These are phyloP conservation scores for Scytalopus superciliaris DNA, from an alignment of 2,113 vertebrate genomes.

Conservation along the genomic window DNA sequence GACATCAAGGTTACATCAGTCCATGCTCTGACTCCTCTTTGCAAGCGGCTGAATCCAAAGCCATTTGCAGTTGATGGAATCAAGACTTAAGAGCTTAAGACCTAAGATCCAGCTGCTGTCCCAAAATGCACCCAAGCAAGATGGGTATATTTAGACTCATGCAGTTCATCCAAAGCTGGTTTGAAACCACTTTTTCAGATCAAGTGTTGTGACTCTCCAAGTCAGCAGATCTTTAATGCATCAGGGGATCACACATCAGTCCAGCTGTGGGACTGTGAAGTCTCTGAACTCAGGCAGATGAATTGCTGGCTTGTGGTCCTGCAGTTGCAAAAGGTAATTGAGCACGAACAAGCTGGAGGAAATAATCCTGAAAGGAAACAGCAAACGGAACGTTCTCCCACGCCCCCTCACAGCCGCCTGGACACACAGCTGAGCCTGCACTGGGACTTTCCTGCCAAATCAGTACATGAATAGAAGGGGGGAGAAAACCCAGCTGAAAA, in stretches of 20 bases:
- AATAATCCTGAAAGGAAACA: neutral
- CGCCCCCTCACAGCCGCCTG: neutral
- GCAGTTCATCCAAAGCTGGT: neutral
- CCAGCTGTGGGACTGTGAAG: neutral
- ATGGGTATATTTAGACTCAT: neutral
- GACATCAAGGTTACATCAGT: neutral
- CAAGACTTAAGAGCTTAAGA: neutral
- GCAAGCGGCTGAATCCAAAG: neutral
- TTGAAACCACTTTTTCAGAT: neutral
- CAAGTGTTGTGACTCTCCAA: neutral
- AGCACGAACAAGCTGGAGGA: neutral
- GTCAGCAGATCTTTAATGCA: neutral
- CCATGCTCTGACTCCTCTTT: neutral
- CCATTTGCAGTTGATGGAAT: neutral
- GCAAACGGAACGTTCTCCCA: neutral
- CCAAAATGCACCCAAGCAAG: neutral
- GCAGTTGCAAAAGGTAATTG: neutral
- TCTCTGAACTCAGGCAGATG: neutral
- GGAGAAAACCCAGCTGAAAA: neutral
- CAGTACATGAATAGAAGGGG: neutral
- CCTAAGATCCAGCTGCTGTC: neutral
- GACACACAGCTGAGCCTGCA: neutral
- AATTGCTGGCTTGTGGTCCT: neutral
- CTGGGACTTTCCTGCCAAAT: neutral
- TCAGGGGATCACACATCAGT: neutral